phyloP scores from a whole-genome alignment of 2,797 vertebrate species.

The Uromys caudimaculatus region DNA sequence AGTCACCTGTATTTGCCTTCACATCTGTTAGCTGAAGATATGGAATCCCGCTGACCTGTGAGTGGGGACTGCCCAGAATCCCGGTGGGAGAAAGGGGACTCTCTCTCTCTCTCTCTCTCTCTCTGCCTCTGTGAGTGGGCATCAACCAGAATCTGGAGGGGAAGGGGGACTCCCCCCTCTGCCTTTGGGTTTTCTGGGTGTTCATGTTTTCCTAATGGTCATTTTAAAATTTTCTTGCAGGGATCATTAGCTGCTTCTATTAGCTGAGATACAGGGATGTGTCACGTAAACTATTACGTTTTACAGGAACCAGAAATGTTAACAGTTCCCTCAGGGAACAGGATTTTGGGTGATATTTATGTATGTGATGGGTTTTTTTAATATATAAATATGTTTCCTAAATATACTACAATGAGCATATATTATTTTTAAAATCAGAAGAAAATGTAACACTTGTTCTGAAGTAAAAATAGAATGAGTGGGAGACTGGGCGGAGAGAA shows the following conservation, averaged over 20 bases:
- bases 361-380: not conserved
- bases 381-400: not conserved
- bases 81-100: accelerated
- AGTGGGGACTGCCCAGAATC: not conserved
- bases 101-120: no score
- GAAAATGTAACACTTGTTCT: not conserved
- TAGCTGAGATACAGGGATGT: not conserved
- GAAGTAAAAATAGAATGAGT: conserved; percentile 42
- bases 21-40: accelerated
- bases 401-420: not conserved
- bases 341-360: not conserved
- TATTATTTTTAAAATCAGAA: conserved; percentile 25
- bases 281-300: not conserved
- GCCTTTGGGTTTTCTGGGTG: not conserved
- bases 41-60: accelerated
- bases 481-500: not conserved
- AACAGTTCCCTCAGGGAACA: not conserved
- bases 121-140: not conserved
- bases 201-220: not conserved
- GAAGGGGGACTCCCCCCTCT: not conserved
- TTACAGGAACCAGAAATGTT: not conserved
- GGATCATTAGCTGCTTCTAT: not conserved
- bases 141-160: not conserved
- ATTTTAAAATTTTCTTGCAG: not conserved
- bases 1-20: accelerated